A percentile compares a stretch with the other conserved stretches of the same genome.
These are phyloP conservation scores for Aegithalos caudatus DNA, from an alignment of 2,113 vertebrate genomes.

Conservation along the genomic window DNA sequence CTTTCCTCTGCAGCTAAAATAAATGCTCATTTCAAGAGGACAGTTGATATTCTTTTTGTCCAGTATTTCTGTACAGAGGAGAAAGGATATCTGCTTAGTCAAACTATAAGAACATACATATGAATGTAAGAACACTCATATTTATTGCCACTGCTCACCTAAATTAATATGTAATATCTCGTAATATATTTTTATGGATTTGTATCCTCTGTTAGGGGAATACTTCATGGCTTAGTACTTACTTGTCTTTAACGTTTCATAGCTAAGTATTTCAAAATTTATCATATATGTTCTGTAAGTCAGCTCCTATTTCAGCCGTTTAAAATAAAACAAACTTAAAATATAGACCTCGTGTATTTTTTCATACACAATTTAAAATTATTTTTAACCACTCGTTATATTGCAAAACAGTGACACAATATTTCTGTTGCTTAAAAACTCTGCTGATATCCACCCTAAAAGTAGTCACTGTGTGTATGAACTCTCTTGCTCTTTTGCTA, in stretches of 20 bases:
- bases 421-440: not conserved
- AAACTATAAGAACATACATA: not conserved
- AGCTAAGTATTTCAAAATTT: not conserved
- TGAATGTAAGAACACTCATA: not conserved
- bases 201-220: not conserved
- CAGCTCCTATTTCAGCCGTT: not conserved
- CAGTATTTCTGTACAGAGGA: not conserved
- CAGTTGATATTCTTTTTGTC: not conserved
- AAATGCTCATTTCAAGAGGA: not conserved
- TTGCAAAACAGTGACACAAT: not conserved
- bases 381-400: not conserved
- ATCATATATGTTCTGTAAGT: not conserved
- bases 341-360: not conserved
- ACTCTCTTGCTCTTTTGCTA: not conserved
- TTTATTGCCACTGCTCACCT: not conserved
- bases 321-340: not conserved
- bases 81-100: not conserved
- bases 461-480: not conserved
- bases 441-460: not conserved
- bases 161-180: not conserved
- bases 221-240: not conserved
- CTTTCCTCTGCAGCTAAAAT: not conserved
- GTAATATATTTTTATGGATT: not conserved
- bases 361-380: not conserved
- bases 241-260: not conserved